Percentiles rank a stretch among this genome's conserved stretches.
phyloP scores from a whole-genome alignment of 1,140 invertebrate species.

The Psix sp. region DNA sequence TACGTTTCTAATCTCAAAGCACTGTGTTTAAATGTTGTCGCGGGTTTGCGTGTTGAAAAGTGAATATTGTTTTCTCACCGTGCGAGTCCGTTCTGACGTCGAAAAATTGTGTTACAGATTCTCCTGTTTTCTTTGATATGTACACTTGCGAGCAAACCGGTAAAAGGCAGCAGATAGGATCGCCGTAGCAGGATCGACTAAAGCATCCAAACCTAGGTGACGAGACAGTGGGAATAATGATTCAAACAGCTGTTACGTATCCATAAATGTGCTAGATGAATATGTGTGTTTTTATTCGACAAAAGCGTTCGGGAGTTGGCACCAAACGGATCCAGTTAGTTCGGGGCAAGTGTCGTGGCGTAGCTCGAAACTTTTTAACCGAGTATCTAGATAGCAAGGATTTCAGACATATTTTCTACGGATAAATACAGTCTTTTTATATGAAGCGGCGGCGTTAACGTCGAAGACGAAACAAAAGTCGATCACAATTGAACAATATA shows the following conservation, averaged over 20 bases:
- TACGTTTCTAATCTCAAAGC: no score
- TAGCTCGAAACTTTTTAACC: conserved; percentile 45
- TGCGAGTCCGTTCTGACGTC: no score
- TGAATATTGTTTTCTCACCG: no score
- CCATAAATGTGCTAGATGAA: conserved; percentile 71
- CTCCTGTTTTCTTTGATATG: no score
- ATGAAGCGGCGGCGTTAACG: conserved; percentile 32
- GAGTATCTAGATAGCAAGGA: conserved; percentile 62
- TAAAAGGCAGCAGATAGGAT: conserved; percentile 71
- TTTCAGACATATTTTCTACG: conserved; percentile 69
- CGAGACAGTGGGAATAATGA: no score
- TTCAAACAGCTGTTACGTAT: no score
- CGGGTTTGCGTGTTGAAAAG: no score
- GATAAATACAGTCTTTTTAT: conserved; percentile 64
- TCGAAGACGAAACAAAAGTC: conserved; percentile 5
- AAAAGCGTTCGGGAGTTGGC: conserved; percentile 57
- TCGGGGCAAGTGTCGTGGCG: conserved; percentile 26
- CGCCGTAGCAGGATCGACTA: conserved; percentile 67
- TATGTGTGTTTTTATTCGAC: conserved; percentile 73
- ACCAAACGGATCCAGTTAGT: conserved; percentile 19
- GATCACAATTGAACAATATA: no score
- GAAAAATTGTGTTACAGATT: no score
- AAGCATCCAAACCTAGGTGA: no score
- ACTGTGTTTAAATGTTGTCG: no score
- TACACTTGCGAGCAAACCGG: no score